These are phyloP conservation scores for Hololepta plana DNA, from an alignment of 2,888 invertebrate species.

Conservation along the genomic window DNA sequence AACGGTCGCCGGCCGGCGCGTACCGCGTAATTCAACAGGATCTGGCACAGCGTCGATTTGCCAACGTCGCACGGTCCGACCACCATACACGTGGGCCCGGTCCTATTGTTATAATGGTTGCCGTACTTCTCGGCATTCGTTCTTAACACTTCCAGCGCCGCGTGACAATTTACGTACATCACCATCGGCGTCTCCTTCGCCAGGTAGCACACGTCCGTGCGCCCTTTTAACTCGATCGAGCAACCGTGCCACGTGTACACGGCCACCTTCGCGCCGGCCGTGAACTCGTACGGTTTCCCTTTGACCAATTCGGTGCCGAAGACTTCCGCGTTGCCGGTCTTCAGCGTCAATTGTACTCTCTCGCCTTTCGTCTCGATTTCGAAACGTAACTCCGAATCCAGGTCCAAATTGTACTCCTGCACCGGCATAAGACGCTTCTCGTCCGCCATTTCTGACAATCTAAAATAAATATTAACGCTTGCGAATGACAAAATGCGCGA, in stretches of 20 bases:
- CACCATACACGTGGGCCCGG: slow-evolving; percentile 76
- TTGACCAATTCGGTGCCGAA: slow-evolving; percentile 93
- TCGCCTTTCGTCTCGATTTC: slow-evolving; percentile 81
- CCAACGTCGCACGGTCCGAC: slow-evolving; percentile 95
- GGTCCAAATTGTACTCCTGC: slow-evolving; percentile 68
- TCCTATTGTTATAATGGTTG: slow-evolving; percentile 38
- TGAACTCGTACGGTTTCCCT: slow-evolving; percentile 80
- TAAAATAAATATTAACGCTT: too few relatives aligned
- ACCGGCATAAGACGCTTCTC: too few relatives aligned
- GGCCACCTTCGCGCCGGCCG: slow-evolving; percentile 81
- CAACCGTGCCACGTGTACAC: slow-evolving; percentile 96
- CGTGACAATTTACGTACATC: slow-evolving; percentile 90
- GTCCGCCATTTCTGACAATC: too few relatives aligned
- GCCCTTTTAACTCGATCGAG: slow-evolving; percentile 65
- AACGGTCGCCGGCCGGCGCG: slow-evolving; percentile 76
- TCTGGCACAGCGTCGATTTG: slow-evolving; percentile 62
- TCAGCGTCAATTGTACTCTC: slow-evolving; percentile 66
- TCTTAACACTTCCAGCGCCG: slow-evolving; percentile 80
- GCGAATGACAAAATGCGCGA: too few relatives aligned
- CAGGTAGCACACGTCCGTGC: slow-evolving; percentile 83
- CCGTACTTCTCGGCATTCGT: slow-evolving; percentile 63
- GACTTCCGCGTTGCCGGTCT: slow-evolving; percentile 82
- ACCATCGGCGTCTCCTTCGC: slow-evolving; percentile 96
- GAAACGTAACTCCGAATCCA: slow-evolving; percentile 81
- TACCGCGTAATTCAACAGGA: slow-evolving; percentile 90